Conservation (phyloP, 1,140 invertebrate genomes). For the Ostrea denselamellosa region DNA sequence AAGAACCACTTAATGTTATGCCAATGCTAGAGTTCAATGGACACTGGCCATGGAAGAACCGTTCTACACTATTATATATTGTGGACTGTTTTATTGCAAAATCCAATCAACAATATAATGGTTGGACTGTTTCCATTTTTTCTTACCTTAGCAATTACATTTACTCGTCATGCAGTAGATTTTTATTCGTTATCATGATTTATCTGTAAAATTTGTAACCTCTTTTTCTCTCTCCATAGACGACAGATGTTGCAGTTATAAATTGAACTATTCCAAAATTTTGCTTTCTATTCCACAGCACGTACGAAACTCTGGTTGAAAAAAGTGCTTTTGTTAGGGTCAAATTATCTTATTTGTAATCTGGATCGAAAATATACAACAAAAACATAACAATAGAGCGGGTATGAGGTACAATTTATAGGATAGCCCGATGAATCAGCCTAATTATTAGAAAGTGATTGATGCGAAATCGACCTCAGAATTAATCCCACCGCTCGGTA, state of each 20-base stretch:
- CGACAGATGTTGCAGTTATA: neutral
- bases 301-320: neutral
- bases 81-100: no score
- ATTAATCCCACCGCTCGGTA: conserved; percentile 31
- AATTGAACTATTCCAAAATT: neutral
- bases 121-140: neutral
- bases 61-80: no score
- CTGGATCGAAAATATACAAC: conserved; percentile 33
- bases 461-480: conserved; percentile 30
- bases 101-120: no score
- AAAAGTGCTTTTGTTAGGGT: neutral
- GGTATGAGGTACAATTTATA: conserved; percentile 28
- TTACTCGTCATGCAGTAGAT: no score
- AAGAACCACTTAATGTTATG: no score
- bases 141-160: neutral
- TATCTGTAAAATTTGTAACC: neutral
- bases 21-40: no score
- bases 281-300: neutral
- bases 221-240: neutral
- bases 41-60: no score
- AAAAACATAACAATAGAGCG: conserved; percentile 21
- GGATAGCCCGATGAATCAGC: conserved; percentile 39
- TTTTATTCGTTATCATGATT: neutral
- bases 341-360: conserved; percentile 34
- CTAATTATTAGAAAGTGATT: conserved; percentile 46